These are phyloP conservation scores for Dallia pectoralis DNA, from an alignment of 2,797 vertebrate species.

Conservation along the genomic window DNA sequence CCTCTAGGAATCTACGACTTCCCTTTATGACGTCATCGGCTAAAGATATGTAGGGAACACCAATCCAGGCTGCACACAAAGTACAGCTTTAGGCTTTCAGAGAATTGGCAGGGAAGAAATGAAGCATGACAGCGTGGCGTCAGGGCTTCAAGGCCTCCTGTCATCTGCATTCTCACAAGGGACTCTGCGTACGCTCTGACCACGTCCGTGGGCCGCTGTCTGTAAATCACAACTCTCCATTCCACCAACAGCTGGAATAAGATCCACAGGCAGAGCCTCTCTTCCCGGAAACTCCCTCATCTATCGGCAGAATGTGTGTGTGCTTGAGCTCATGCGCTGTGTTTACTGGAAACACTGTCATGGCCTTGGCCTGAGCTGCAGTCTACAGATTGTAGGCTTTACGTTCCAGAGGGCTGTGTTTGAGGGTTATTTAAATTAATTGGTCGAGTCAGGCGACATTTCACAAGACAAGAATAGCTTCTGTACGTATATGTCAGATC, in stretches of 20 bases:
- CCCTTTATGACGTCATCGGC: neutral
- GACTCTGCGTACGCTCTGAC: neutral
- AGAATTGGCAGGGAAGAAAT: neutral
- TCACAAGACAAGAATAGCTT: neutral
- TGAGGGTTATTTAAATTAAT: neutral
- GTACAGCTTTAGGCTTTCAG: neutral
- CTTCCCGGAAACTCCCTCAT: constrained; percentile 22
- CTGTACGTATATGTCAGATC: neutral
- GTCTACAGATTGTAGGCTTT: neutral
- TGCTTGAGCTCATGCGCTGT: neutral
- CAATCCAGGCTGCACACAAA: neutral
- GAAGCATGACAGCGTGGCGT: neutral
- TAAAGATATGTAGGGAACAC: too few relatives aligned
- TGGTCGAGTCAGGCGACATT: neutral
- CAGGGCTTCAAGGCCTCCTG: neutral
- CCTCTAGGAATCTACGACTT: neutral
- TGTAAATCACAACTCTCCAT: neutral
- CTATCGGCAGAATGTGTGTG: constrained; percentile 1
- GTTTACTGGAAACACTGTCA: neutral
- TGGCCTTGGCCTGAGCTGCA: neutral
- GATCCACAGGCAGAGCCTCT: constrained; percentile 12
- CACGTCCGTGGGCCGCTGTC: neutral
- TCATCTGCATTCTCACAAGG: neutral
- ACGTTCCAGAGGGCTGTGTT: neutral
- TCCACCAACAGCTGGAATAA: constrained; percentile 19